Percentiles rank a stretch among this genome's conserved stretches.
These are phyloP conservation scores for Aegypius monachus DNA, from an alignment of 2,113 vertebrate species.

Conservation along the genomic window DNA sequence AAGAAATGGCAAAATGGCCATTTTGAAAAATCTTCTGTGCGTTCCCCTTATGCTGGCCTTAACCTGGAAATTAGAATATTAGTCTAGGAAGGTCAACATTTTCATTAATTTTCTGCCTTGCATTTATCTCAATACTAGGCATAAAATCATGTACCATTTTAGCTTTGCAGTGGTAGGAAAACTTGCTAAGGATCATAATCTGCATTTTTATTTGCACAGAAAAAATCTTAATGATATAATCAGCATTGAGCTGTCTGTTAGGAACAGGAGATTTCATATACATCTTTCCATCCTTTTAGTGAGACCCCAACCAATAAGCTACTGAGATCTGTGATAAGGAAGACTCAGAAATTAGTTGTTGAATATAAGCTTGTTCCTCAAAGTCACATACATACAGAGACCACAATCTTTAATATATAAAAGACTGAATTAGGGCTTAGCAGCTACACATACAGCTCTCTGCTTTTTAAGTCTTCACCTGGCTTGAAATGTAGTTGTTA, in stretches of 20 bases:
- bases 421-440: not conserved
- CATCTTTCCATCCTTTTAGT: not conserved
- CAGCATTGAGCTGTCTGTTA: not conserved
- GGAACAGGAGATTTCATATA: not conserved
- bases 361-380: not conserved
- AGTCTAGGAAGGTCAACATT: not conserved
- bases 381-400: not conserved
- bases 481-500: not conserved
- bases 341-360: not conserved
- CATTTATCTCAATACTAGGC: not conserved
- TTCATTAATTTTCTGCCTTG: not conserved
- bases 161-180: not conserved
- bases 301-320: not conserved
- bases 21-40: not conserved
- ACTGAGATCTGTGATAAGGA: not conserved
- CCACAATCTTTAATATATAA: not conserved
- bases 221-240: not conserved
- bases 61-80: not conserved
- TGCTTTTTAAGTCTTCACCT: not conserved
- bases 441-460: not conserved
- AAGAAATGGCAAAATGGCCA: not conserved
- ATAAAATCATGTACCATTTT: not conserved
- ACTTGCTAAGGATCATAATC: not conserved
- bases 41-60: not conserved
- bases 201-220: not conserved